Percentiles rank a stretch among this genome's conserved stretches.
Evolutionary conservation across 2,113 vertebrate species (phyloP).

Genomic region (Pongo pygmaeus): DNA sequence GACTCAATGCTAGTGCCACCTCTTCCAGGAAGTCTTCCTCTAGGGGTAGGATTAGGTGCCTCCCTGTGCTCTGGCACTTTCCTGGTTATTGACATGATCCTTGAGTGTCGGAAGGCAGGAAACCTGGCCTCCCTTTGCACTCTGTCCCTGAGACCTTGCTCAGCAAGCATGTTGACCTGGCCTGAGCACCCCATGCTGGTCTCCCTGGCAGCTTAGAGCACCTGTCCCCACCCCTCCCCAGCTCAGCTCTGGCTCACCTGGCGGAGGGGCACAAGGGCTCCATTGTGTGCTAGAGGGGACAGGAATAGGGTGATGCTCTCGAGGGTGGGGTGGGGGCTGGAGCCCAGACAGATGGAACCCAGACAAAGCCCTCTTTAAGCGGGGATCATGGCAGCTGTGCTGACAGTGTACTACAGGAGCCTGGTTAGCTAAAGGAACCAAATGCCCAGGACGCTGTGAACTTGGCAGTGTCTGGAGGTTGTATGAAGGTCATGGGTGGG

Average conservation of each 20-base stretch:
- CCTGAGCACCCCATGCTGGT: background rate
- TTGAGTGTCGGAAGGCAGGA: background rate
- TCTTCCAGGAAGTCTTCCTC: background rate
- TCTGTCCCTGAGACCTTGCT: background rate
- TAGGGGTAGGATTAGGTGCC: background rate
- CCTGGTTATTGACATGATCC: background rate
- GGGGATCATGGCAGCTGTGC: background rate
- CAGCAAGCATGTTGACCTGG: background rate
- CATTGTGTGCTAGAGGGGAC: slow-evolving; percentile 14
- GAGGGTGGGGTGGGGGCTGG: background rate
- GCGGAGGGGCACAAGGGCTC: slow-evolving; percentile 38
- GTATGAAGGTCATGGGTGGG: background rate
- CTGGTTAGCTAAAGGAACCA: background rate
- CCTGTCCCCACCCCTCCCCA: background rate
- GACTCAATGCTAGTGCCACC: accelerated
- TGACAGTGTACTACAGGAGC: background rate
- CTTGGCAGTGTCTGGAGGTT: background rate
- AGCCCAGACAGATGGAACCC: background rate
- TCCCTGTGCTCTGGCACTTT: background rate
- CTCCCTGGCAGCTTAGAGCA: background rate
- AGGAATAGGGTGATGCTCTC: background rate
- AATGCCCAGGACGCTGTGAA: background rate
- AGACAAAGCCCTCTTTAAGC: slow-evolving; percentile 68
- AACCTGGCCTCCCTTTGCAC: background rate
- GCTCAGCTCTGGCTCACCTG: slow-evolving; percentile 51